Evolutionary conservation across 1,140 invertebrate genomes (phyloP).

Genomic region (Tetragonula clypearis): DNA sequence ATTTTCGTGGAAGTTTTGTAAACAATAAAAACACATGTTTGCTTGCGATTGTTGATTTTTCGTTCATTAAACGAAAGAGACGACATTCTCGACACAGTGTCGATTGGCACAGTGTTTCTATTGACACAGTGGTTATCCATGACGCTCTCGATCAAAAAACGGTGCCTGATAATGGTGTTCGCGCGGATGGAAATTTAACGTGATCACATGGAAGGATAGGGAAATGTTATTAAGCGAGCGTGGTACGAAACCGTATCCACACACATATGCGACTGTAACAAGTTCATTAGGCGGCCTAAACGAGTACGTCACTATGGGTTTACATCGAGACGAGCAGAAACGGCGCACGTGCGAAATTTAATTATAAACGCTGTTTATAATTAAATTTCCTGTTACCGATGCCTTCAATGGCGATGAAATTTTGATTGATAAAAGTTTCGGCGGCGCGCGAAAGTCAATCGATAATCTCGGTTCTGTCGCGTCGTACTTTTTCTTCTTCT

Average conservation of each 20-base stretch:
- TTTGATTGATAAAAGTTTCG: slow-evolving; percentile 32
- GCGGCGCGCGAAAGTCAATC: slow-evolving; percentile 21
- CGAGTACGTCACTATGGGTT: slow-evolving; percentile 37
- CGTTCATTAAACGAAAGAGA: too few relatives aligned
- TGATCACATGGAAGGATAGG: neutral
- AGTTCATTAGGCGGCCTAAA: slow-evolving; percentile 57
- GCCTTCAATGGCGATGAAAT: slow-evolving; percentile 23
- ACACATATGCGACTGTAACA: slow-evolving; percentile 20
- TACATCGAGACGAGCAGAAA: slow-evolving; percentile 15
- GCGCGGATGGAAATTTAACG: slow-evolving; percentile 36
- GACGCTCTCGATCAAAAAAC: neutral
- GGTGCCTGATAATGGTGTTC: neutral
- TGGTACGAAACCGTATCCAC: slow-evolving; percentile 32
- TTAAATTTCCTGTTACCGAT: neutral
- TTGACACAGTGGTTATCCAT: too few relatives aligned
- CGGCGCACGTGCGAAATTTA: slow-evolving; percentile 59
- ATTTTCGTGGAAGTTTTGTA: too few relatives aligned
- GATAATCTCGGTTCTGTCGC: neutral
- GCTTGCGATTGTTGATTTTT: too few relatives aligned
- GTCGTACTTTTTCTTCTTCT: neutral
- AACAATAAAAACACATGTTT: too few relatives aligned
- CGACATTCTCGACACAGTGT: neutral
- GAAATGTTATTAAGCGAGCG: slow-evolving; percentile 39
- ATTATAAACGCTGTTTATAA: slow-evolving; percentile 44
- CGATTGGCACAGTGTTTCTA: neutral